phyloP scores from a whole-genome alignment of 2,113 vertebrate genomes.

The Canis aureus region DNA sequence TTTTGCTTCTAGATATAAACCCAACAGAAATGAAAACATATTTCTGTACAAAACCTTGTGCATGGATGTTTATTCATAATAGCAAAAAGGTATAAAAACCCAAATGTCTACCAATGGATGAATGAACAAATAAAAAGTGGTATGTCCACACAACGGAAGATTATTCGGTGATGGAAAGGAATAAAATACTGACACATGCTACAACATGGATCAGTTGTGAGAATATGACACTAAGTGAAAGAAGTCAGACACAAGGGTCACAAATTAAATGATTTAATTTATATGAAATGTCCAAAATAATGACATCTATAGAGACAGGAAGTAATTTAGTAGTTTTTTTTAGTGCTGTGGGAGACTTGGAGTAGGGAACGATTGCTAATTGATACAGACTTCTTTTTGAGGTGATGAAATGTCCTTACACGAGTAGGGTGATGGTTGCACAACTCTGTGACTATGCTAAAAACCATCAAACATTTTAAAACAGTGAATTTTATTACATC shows the following conservation, averaged over 20 bases:
- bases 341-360: not conserved
- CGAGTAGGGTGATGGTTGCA: not conserved
- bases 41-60: not conserved
- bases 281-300: not conserved
- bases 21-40: not conserved
- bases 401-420: not conserved
- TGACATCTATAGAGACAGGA: not conserved
- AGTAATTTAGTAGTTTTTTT: too few relatives aligned
- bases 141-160: not conserved
- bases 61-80: too few relatives aligned
- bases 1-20: not conserved
- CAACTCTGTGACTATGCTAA: not conserved
- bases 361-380: not conserved
- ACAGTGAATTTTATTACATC: not conserved
- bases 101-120: too few relatives aligned
- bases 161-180: not conserved
- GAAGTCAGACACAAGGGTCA: not conserved
- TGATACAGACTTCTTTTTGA: not conserved
- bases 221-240: not conserved
- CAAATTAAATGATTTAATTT: not conserved
- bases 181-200: not conserved
- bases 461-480: not conserved
- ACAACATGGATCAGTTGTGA: not conserved
- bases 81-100: too few relatives aligned
- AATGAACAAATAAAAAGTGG: not conserved